phyloP scores from a whole-genome alignment of 2,113 vertebrate species.

The Paraplagusia blochii region DNA sequence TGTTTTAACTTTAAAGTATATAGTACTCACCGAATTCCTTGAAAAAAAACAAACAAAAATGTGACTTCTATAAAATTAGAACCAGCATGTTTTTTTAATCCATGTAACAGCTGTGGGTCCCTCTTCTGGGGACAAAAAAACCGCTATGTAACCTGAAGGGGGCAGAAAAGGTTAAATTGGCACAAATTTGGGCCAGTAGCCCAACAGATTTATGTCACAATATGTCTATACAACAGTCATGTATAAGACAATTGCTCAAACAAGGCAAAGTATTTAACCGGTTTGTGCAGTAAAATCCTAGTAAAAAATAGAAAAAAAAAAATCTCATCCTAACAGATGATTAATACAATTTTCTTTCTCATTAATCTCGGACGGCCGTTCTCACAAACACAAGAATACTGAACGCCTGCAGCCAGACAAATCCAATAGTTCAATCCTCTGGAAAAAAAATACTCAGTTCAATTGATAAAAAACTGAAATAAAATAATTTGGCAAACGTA shows the following conservation, averaged over 20 bases:
- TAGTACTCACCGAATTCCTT: conserved; percentile 28
- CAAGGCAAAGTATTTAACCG: conserved; percentile 20
- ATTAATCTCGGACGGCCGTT: no score
- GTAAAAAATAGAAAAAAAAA: no score
- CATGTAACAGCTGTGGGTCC: conserved; percentile 35
- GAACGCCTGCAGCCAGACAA: conserved; percentile 13
- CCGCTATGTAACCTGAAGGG: conserved; percentile 36
- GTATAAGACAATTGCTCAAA: conserved; percentile 6
- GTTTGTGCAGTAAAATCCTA: conserved; percentile 18
- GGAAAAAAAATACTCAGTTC: conserved; percentile 26
- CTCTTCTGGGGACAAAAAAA: conserved; percentile 34
- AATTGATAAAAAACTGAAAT: conserved; percentile 16
- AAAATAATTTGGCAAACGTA: conserved; percentile 31
- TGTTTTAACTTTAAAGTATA: conserved; percentile 23
- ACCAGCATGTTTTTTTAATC: conserved; percentile 9
- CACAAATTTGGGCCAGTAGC: no score
- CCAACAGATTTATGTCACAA: conserved; percentile 34
- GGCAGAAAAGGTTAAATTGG: conserved; percentile 38
- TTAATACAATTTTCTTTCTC: no score
- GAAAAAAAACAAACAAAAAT: conserved; percentile 11
- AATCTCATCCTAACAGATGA: no score
- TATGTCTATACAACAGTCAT: conserved; percentile 47
- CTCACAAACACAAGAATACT: conserved; percentile 25
- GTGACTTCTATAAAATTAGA: no score
- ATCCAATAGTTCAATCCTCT: conserved; percentile 11